Conservation (phyloP, 2,113 vertebrate genomes). For the Gulo gulo region DNA sequence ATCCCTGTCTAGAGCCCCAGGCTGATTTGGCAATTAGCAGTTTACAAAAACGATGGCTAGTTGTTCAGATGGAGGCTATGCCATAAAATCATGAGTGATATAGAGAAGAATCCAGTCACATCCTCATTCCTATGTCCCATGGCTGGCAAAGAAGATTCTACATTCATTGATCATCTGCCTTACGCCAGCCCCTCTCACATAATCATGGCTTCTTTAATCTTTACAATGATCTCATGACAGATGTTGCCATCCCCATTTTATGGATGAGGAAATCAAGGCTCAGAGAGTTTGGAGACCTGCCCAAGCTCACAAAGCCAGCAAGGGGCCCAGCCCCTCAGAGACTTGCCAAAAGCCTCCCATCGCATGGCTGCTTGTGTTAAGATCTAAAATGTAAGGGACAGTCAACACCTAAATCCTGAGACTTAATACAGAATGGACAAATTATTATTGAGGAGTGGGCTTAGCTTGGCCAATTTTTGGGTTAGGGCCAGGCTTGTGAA, state of each 20-base stretch:
- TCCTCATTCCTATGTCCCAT: background rate
- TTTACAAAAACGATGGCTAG: background rate
- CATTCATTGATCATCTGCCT: background rate
- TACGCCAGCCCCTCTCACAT: background rate
- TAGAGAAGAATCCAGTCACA: background rate
- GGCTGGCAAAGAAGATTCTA: background rate
- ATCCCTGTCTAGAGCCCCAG: background rate
- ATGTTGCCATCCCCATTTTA: background rate
- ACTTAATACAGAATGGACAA: background rate
- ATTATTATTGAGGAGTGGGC: background rate
- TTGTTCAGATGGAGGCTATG: background rate
- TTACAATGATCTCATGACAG: background rate
- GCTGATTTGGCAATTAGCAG: slow-evolving; percentile 38
- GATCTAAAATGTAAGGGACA: background rate
- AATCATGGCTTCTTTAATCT: background rate
- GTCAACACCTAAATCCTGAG: background rate
- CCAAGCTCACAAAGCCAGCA: background rate
- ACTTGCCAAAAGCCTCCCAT: background rate
- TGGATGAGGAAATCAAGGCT: background rate
- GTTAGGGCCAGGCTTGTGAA: background rate
- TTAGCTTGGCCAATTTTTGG: background rate
- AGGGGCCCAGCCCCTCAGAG: background rate
- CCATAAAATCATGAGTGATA: background rate
- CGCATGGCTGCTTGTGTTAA: background rate
- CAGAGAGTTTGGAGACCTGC: background rate